Conservation (phyloP, 2,888 invertebrate species). For the Scaptomyza polygonia region DNA sequence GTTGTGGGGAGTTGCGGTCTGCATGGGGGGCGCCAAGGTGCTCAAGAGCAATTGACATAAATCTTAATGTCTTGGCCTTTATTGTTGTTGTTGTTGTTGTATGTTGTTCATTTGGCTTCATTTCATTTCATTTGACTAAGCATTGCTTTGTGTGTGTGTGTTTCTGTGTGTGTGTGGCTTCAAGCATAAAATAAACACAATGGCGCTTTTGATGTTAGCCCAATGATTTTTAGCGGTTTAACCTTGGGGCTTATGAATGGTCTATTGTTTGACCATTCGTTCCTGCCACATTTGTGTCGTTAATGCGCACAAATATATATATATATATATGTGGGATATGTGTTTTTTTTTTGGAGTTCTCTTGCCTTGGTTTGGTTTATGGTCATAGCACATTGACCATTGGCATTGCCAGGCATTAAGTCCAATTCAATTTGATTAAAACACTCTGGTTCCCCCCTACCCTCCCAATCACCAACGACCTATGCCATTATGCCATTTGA, state of each 20-base stretch:
- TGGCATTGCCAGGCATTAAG: conserved; percentile 48
- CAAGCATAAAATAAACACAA: conserved; percentile 53
- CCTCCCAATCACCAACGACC: too few species aligned
- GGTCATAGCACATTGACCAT: not conserved
- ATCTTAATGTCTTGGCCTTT: conserved; percentile 59
- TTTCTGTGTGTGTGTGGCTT: conserved; percentile 18
- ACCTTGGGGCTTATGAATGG: conserved; percentile 73
- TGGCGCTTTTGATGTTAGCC: conserved; percentile 70
- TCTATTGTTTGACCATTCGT: conserved; percentile 58
- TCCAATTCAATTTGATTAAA: conserved; percentile 66
- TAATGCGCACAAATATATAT: conserved; percentile 63
- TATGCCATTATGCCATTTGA: not conserved
- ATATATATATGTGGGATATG: conserved; percentile 32
- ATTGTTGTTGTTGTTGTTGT: not conserved
- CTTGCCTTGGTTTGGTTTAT: conserved; percentile 6
- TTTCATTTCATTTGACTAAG: conserved; percentile 66
- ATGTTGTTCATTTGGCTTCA: conserved; percentile 39
- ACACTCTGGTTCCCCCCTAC: not conserved
- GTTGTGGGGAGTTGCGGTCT: too few species aligned
- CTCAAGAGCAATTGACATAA: conserved; percentile 71
- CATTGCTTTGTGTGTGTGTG: conserved; percentile 47
- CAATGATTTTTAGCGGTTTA: conserved; percentile 78
- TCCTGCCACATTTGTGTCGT: conserved; percentile 58
- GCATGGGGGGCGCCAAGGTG: conserved; percentile 53
- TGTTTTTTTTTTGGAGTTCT: conserved; percentile 5